These are phyloP conservation scores for Panthera uncia DNA, from an alignment of 2,113 vertebrate genomes.

Conservation along the genomic window DNA sequence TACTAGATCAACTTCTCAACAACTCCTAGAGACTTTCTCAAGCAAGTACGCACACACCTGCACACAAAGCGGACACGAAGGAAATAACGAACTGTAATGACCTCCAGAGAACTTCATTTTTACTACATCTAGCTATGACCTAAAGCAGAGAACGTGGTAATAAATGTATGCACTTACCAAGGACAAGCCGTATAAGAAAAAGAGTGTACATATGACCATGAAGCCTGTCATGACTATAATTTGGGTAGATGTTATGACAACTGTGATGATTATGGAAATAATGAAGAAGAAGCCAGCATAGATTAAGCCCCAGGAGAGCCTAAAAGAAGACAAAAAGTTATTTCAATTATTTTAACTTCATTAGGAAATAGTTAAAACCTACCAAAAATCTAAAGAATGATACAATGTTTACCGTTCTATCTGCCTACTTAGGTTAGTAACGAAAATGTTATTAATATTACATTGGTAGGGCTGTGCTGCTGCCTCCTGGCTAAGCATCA, in stretches of 20 bases:
- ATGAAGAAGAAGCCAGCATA: slow-evolving; percentile 75
- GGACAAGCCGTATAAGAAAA: slow-evolving; percentile 83
- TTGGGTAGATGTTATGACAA: not conserved
- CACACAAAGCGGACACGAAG: not conserved
- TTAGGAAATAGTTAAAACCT: not conserved
- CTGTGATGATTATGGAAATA: slow-evolving; percentile 76
- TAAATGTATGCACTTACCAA: slow-evolving; percentile 78
- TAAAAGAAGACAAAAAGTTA: slow-evolving; percentile 63
- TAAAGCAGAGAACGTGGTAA: not conserved
- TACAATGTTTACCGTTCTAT: not conserved
- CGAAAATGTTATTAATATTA: not conserved
- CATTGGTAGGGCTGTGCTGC: not conserved
- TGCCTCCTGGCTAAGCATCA: not conserved
- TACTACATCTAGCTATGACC: not conserved
- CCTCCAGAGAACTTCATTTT: not conserved
- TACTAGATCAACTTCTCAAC: not conserved
- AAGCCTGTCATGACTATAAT: slow-evolving; percentile 79
- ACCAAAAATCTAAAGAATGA: not conserved
- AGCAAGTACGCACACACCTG: not conserved
- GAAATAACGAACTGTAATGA: not conserved
- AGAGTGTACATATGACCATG: slow-evolving; percentile 68
- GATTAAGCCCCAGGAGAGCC: slow-evolving; percentile 84
- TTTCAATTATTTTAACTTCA: slow-evolving; percentile 27
- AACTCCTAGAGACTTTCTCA: not conserved
- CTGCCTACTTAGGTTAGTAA: not conserved